phyloP scores from a whole-genome alignment of 1,140 invertebrate genomes.

The Lepidotrigona ventralis region DNA sequence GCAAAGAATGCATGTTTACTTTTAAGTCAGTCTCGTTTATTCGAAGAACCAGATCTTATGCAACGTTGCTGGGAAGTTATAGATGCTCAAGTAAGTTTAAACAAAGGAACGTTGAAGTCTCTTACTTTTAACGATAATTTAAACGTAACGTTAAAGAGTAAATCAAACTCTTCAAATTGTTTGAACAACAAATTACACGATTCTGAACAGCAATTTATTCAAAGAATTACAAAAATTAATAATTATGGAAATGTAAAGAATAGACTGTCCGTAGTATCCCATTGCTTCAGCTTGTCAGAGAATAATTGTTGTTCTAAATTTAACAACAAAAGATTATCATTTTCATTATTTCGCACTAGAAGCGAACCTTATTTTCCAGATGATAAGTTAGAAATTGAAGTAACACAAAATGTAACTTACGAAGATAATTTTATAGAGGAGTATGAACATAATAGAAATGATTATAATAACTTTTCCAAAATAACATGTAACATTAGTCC shows the following conservation, averaged over 20 bases:
- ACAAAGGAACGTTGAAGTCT: conserved; percentile 67
- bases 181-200: conserved; percentile 42
- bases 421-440: conserved; percentile 69
- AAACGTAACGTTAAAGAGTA: conserved; percentile 35
- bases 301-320: conserved; percentile 56
- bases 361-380: conserved; percentile 73
- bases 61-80: conserved; percentile 97
- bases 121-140: conserved; percentile 59
- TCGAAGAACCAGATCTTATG: conserved; percentile 96
- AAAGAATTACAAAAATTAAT: conserved; percentile 26
- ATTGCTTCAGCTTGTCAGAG: conserved; percentile 60
- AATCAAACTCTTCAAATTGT: conserved; percentile 45
- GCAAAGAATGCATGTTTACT: conserved; percentile 96
- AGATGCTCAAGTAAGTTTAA: conserved; percentile 89
- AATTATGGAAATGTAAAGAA: conserved; percentile 26
- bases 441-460: conserved; percentile 67
- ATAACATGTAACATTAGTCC: conserved; percentile 42
- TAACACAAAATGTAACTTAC: conserved; percentile 75
- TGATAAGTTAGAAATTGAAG: conserved; percentile 71
- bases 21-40: conserved; percentile 93
- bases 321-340: conserved; percentile 46
- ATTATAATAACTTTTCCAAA: conserved; percentile 49
- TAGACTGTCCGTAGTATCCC: conserved; percentile 51
- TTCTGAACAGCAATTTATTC: conserved; percentile 34
- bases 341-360: conserved; percentile 72